A percentile compares a stretch with the other conserved stretches of the same genome.
phyloP scores from a whole-genome alignment of 2,113 vertebrate species.

The Hyperoodon ampullatus region DNA sequence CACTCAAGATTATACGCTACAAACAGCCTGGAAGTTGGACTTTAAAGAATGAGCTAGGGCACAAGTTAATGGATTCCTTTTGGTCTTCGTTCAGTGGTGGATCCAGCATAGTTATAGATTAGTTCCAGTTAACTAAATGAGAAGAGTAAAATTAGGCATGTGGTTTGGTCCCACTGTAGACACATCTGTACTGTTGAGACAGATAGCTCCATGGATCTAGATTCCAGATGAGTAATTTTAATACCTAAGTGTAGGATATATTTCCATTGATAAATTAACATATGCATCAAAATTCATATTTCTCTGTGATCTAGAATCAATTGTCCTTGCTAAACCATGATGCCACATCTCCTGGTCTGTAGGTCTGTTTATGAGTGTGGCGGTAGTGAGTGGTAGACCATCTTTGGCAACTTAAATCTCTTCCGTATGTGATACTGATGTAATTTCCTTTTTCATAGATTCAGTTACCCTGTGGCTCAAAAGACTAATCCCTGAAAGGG shows the following conservation, averaged over 20 bases:
- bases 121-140: neutral
- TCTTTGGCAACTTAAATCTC: neutral
- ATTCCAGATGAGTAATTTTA: constrained; percentile 21
- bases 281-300: neutral
- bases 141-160: neutral
- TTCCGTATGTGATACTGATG: neutral
- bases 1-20: neutral
- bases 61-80: neutral
- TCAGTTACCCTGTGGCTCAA: neutral
- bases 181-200: neutral
- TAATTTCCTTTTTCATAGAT: neutral
- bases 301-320: neutral
- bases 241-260: neutral
- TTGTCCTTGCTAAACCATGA: neutral
- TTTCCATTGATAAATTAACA: neutral
- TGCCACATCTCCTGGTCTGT: neutral
- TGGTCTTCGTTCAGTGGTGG: neutral
- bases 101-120: neutral
- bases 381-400: neutral
- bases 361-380: neutral
- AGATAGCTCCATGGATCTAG: neutral
- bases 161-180: neutral
- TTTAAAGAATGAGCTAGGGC: neutral
- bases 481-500: neutral
- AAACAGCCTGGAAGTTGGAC: neutral